These are phyloP conservation scores for Hetaerina americana DNA, from an alignment of 1,140 invertebrate genomes.

Conservation along the genomic window DNA sequence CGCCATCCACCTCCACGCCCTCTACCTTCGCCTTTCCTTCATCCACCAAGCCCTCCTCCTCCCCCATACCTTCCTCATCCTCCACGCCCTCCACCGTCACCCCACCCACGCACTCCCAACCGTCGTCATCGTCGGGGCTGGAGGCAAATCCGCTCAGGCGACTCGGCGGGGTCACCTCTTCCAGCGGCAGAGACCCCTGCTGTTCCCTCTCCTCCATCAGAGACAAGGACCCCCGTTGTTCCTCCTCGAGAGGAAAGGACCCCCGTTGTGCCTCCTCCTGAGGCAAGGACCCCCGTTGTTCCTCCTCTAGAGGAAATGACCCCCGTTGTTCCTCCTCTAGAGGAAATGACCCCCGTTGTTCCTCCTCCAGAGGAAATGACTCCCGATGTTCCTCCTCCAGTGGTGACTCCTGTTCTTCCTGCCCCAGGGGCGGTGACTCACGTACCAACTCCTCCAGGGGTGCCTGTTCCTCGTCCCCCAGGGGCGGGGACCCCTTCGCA, in stretches of 20 bases:
- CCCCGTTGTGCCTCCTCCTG: background rate
- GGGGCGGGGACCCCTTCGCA: too few relatives aligned
- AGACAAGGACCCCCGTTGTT: too few relatives aligned
- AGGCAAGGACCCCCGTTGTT: background rate
- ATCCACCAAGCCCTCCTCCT: background rate
- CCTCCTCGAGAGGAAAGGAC: background rate
- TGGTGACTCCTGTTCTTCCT: too few relatives aligned
- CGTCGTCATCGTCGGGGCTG: background rate
- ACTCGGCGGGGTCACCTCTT: background rate
- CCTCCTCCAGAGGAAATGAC: background rate
- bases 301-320: background rate
- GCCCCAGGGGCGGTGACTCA: too few relatives aligned
- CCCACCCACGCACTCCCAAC: background rate
- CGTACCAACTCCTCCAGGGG: too few relatives aligned
- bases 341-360: background rate
- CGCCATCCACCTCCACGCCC: background rate
- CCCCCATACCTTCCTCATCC: background rate
- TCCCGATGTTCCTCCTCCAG: too few relatives aligned
- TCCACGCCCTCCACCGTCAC: background rate
- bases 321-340: background rate
- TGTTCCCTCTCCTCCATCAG: background rate
- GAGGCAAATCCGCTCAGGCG: background rate
- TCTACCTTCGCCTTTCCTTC: too few relatives aligned
- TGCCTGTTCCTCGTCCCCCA: too few relatives aligned
- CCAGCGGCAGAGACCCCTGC: background rate